Evolutionary conservation across 2,113 vertebrate species (phyloP).

Genomic region (Onychostoma macrolepis): DNA sequence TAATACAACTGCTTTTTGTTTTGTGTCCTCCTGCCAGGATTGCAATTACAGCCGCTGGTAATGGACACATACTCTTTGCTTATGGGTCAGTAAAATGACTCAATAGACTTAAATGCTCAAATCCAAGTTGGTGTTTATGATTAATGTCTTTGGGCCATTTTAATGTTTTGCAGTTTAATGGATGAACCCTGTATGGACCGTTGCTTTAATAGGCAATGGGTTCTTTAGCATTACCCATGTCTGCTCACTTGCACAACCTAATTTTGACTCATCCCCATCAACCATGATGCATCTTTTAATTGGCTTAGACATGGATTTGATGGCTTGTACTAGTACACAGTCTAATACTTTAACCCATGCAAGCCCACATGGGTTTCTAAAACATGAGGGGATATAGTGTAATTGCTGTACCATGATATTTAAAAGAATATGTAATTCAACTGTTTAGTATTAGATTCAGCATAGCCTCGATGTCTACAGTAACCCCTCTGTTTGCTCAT

Average conservation of each 20-base stretch:
- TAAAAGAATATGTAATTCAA: background rate
- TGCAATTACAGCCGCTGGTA: constrained; percentile 11
- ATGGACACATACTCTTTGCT: constrained; percentile 18
- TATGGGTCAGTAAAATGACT: constrained; percentile 29
- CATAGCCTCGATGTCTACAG: background rate
- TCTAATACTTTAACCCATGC: background rate
- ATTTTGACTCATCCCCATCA: constrained; percentile 15
- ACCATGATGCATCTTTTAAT: constrained; percentile 34
- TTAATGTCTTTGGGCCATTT: constrained; percentile 40
- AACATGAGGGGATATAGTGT: background rate
- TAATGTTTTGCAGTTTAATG: constrained; percentile 7
- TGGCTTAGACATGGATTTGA: constrained; percentile 35
- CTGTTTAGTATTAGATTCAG: background rate
- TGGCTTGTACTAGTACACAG: constrained; percentile 12
- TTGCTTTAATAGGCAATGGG: background rate
- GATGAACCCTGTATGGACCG: constrained; percentile 29
- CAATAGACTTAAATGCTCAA: constrained; percentile 24
- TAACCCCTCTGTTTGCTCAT: background rate
- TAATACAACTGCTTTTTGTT: constrained; percentile 35
- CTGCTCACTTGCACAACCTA: constrained; percentile 15
- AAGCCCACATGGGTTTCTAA: background rate
- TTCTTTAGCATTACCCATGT: constrained; percentile 4
- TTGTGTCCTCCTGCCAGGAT: constrained; percentile 7
- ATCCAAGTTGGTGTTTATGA: constrained; percentile 15
- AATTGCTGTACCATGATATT: background rate